Evolutionary conservation across 2,888 invertebrate genomes (phyloP).

Genomic region (Rhagophthalmus giganteus): DNA sequence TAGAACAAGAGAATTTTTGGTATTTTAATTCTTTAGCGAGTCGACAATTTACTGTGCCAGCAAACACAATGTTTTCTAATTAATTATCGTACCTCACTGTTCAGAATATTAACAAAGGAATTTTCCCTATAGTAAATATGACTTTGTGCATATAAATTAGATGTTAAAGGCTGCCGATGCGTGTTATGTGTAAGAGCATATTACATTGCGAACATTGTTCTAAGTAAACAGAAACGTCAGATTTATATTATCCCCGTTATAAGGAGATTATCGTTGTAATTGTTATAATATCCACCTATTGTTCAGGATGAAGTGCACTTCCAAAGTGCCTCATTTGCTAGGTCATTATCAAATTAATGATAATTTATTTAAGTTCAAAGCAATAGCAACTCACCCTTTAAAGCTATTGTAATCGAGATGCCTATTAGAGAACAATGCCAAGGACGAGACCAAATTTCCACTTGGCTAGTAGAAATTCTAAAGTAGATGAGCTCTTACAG

Average conservation of each 20-base stretch:
- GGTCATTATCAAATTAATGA: slow-evolving; percentile 34
- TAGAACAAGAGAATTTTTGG: too few relatives aligned
- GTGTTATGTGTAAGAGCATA: slow-evolving; percentile 8
- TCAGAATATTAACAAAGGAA: too few relatives aligned
- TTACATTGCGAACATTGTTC: slow-evolving; percentile 12
- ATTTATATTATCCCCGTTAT: slow-evolving; percentile 18
- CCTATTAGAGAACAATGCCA: slow-evolving; percentile 29
- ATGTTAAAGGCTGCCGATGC: slow-evolving; percentile 3
- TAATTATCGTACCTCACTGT: too few relatives aligned
- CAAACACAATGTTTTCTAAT: background rate
- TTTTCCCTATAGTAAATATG: too few relatives aligned
- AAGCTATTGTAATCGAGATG: slow-evolving; percentile 26
- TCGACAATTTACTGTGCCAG: background rate
- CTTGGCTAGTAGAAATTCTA: slow-evolving; percentile 23
- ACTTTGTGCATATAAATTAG: slow-evolving; percentile 15
- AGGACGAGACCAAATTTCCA: slow-evolving; percentile 27
- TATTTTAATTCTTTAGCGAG: background rate
- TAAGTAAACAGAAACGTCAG: slow-evolving; percentile 12
- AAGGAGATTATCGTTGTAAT: slow-evolving; percentile 18
- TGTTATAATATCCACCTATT: slow-evolving; percentile 20
- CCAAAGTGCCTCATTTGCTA: slow-evolving; percentile 25
- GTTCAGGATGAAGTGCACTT: slow-evolving; percentile 19
- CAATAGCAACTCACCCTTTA: slow-evolving; percentile 26
- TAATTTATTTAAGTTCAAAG: slow-evolving; percentile 30
- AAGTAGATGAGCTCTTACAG: slow-evolving; percentile 23